Conservation (phyloP, 2,888 invertebrate species). For the Scrobipalpa atriplicella region DNA sequence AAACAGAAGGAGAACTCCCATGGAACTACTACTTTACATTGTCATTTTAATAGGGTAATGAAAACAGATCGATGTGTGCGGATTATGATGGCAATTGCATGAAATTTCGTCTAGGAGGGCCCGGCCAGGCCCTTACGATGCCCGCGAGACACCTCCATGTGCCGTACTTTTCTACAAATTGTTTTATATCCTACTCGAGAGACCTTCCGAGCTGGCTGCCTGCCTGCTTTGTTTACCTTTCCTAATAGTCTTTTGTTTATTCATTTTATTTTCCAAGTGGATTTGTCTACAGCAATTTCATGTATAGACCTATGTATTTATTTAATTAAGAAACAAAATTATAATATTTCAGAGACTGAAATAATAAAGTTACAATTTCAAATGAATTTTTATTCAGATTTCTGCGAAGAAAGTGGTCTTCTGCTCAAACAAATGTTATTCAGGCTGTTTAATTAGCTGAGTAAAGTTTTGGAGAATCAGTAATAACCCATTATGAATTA, state of each 20-base stretch:
- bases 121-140: slow-evolving; percentile 41
- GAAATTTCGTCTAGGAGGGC: slow-evolving; percentile 33
- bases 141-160: slow-evolving; percentile 46
- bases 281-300: slow-evolving; percentile 10
- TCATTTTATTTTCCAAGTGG: slow-evolving; percentile 1
- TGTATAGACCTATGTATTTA: not conserved
- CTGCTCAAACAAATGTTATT: too few species aligned
- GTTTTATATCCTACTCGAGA: slow-evolving; percentile 54
- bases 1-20: too few species aligned
- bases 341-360: too few species aligned
- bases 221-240: slow-evolving; percentile 24
- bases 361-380: too few species aligned
- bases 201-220: slow-evolving; percentile 36
- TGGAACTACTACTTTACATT: not conserved
- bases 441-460: too few species aligned
- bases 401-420: too few species aligned
- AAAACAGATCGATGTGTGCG: not conserved
- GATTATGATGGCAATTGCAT: not conserved
- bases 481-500: too few species aligned
- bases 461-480: too few species aligned
- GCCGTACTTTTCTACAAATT: slow-evolving; percentile 50
- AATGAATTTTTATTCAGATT: too few species aligned
- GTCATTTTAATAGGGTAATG: not conserved
- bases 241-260: slow-evolving; percentile 15
- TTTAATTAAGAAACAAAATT: too few species aligned